Base-by-base conservation (phyloP, 1,140 invertebrate genomes). In the Megalopta genalis region DNA sequence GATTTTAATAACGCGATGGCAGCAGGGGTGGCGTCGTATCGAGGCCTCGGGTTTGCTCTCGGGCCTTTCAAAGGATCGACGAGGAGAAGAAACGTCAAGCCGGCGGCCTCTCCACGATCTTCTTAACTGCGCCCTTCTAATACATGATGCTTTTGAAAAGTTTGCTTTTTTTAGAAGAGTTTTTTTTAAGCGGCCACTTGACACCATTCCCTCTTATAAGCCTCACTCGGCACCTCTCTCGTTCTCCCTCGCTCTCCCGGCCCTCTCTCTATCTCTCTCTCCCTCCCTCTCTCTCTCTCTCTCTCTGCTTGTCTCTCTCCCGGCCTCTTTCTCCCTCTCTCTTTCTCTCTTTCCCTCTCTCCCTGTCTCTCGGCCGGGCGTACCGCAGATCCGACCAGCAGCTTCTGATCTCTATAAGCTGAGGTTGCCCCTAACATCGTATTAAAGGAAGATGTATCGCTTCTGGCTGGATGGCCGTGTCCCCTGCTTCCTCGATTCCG, bases 91-190 rank as follows among this genome's bases (percentile, higher is more conserved):
- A 73, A 63, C 71, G 72, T 65, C n/a, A 32, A 65, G 63, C 4
- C n/a, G 66, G 75, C 49, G 67, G 21, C n/a, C 54, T n/a, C 75
- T 77, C 59, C 42, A 77, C 73, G 62, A 77, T 70, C 57, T 70
- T 62, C 75, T 77, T 77, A 77, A 77, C 75, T 77, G 32, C 42
- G 23, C 75, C 69, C 66, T 70, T 59, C 75, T 77, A 70, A 77
- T 77, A 77, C 57, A 70, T 39, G 75, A 77, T 77, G 75, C 75
- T 77, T 70, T 62, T 77, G 66, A 77, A 63, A 77, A 77, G 75
- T 77, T 77, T 77, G 75, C 75, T 77, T 77, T 70, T 77, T 77
- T 77, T 77, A 77, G 75, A 77, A 49, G 39, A 70, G 75, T 70
- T 70, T 77, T 68, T 49, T 77, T 77, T 77, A 70, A 77, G 75